Base-by-base conservation (phyloP, 2,113 vertebrate species). In the Nesogale talazaci region DNA sequence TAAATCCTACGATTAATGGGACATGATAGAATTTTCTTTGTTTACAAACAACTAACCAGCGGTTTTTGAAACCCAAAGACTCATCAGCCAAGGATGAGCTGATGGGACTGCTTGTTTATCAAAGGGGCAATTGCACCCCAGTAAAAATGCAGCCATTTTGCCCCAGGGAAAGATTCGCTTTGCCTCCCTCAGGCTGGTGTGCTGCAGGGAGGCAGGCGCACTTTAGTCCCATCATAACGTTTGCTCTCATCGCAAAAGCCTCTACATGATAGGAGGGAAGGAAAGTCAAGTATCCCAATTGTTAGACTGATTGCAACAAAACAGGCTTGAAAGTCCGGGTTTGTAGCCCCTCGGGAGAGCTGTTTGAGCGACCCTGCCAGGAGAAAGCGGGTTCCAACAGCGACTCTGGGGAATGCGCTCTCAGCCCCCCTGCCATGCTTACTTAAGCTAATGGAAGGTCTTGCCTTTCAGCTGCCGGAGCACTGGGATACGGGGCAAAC, bases 381-480 rank as follows among this genome's bases (percentile, higher is more conserved):
- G 97, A 98, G 97, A 98, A 98, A 98, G 97, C 97, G 87, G 97
- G 95, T 97, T 98, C 98, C 98, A 98, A 99, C 98, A 98, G 98
- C 97, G 98, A 99, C 98, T 98, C 97, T 97, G 89, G 98, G 98
- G 99, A 99, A 99, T 99, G 99, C 97, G 98, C 98, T 98, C 95
- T 96, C 96, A 96, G 97, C 97, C 98, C 98, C 98, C 97, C 98
- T 92, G 92, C 98, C 95, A 90, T 98, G 99, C 98, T 99, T 98
- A 97, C 98, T 99, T 99, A 99, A 98, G 98, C 98, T 99, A 99
- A 98, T 99, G 98, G 98, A 88, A 98, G 99, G 98, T 98, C 98
- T 99, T 98, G 98, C 98, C 98, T 99, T 99, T 99, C 99, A 99
- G 98, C 96, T 96, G 97, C 95, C 97, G 98, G 97, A 97, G 97